phyloP scores from a whole-genome alignment of 92 coral and sea anemone genomes.

The Siderastrea siderea region DNA sequence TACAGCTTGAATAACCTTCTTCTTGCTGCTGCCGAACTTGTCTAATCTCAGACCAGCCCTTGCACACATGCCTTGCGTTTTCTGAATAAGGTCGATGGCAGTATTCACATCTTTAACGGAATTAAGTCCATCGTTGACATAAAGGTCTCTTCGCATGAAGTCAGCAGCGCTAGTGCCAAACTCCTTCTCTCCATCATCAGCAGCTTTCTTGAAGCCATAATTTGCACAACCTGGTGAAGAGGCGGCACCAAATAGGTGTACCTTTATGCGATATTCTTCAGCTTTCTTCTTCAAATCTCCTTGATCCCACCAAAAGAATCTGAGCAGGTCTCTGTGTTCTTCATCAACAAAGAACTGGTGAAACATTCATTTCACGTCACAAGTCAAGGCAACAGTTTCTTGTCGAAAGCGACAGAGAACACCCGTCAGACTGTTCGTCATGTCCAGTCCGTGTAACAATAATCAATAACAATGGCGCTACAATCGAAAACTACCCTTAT shows the following conservation, averaged over 20 bases:
- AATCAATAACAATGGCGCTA: conserved; percentile 33
- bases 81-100: conserved; percentile 54
- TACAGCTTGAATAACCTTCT: conserved; percentile 49
- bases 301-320: conserved; percentile 71
- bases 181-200: conserved; percentile 64
- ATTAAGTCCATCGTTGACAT: conserved; percentile 71
- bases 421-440: conserved; percentile 50
- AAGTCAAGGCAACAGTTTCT: conserved; percentile 38
- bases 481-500: conserved; percentile 24
- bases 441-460: conserved; percentile 49
- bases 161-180: conserved; percentile 53
- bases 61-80: conserved; percentile 63
- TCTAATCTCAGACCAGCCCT: conserved; percentile 70
- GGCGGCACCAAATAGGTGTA: conserved; percentile 75
- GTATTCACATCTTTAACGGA: conserved; percentile 35
- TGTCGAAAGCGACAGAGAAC: conserved; percentile 55
- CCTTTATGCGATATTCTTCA: conserved; percentile 77
- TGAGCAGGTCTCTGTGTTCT: conserved; percentile 61
- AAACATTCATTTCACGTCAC: conserved; percentile 55
- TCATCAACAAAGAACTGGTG: conserved; percentile 62
- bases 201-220: conserved; percentile 68
- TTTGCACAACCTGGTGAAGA: conserved; percentile 80
- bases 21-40: conserved; percentile 63
- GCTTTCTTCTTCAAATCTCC: conserved; percentile 49
- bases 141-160: conserved; percentile 49